A percentile compares a stretch with the other conserved stretches of the same genome.
Conservation (phyloP, 2,888 invertebrate species). For the Pegoplata infirma region DNA sequence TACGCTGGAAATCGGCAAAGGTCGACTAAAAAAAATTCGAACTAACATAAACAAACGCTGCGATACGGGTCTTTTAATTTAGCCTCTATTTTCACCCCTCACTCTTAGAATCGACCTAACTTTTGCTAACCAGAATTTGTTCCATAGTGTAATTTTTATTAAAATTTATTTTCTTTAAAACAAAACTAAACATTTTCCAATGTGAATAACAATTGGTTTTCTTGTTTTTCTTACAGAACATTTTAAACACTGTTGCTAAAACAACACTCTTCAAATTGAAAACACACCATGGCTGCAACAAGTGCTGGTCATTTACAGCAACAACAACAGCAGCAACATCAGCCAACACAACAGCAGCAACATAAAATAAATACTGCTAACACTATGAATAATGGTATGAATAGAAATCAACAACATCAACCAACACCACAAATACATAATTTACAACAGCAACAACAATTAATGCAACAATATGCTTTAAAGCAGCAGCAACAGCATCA, state of each 20-base stretch:
- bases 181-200: neutral
- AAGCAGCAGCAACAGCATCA: slow-evolving; percentile 70
- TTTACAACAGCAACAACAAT: slow-evolving; percentile 67
- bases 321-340: slow-evolving; percentile 68
- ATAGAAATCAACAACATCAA: slow-evolving; percentile 64
- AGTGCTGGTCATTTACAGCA: slow-evolving; percentile 76
- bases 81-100: too few species aligned
- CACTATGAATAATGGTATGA: slow-evolving; percentile 67
- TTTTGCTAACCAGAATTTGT: too few species aligned
- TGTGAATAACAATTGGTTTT: slow-evolving; percentile 4
- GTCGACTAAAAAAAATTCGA: too few species aligned
- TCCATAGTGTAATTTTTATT: too few species aligned
- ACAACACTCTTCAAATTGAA: neutral
- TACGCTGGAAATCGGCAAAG: too few species aligned
- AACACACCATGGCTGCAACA: slow-evolving; percentile 76
- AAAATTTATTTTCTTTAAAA: too few species aligned
- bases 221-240: slow-evolving; percentile 45
- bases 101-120: too few species aligned
- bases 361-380: slow-evolving; percentile 72
- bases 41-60: too few species aligned
- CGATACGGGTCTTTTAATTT: too few species aligned
- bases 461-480: slow-evolving; percentile 62
- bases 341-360: slow-evolving; percentile 67
- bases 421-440: slow-evolving; percentile 67
- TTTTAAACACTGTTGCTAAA: neutral